Conservation (phyloP, 1,140 invertebrate species). For the Drosophila teissieri region DNA sequence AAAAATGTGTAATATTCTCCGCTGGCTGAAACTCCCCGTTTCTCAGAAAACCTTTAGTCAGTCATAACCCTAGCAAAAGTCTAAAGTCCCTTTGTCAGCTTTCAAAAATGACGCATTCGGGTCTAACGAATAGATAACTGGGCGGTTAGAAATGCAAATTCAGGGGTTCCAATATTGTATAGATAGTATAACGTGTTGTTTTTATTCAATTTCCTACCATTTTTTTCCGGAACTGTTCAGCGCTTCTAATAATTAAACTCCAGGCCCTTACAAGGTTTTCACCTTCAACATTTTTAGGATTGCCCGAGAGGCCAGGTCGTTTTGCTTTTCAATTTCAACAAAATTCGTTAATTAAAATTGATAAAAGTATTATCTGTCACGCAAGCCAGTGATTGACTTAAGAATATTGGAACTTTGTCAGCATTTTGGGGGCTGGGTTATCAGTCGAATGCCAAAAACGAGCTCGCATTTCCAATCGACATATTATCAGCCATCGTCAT, state of each 20-base stretch:
- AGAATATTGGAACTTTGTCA: conserved; percentile 48
- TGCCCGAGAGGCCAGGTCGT: not conserved
- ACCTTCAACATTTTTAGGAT: not conserved
- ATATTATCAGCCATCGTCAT: conserved; percentile 16
- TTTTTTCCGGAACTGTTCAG: too few relatives aligned
- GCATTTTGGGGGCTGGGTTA: conserved; percentile 42
- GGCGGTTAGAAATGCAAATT: not conserved
- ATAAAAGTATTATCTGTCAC: conserved; percentile 65
- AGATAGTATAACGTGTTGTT: too few relatives aligned
- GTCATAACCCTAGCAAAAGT: conserved; percentile 30
- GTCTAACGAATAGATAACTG: conserved; percentile 12
- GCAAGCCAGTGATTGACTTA: conserved; percentile 41
- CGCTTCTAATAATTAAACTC: not conserved
- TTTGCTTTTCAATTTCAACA: conserved; percentile 17
- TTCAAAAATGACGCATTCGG: conserved; percentile 41
- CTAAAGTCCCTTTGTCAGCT: conserved; percentile 18
- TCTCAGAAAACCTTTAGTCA: conserved; percentile 17
- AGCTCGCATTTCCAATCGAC: conserved; percentile 10
- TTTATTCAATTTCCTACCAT: not conserved
- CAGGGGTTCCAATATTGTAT: too few relatives aligned
- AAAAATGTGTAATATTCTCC: conserved; percentile 2
- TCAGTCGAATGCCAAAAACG: conserved; percentile 24
- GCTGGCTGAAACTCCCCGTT: not conserved
- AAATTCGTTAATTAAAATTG: conserved; percentile 70
- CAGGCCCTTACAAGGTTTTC: not conserved